Percentiles rank a stretch among this genome's conserved stretches.
Conservation (phyloP, 2,888 invertebrate species). For the Elysia crispata region DNA sequence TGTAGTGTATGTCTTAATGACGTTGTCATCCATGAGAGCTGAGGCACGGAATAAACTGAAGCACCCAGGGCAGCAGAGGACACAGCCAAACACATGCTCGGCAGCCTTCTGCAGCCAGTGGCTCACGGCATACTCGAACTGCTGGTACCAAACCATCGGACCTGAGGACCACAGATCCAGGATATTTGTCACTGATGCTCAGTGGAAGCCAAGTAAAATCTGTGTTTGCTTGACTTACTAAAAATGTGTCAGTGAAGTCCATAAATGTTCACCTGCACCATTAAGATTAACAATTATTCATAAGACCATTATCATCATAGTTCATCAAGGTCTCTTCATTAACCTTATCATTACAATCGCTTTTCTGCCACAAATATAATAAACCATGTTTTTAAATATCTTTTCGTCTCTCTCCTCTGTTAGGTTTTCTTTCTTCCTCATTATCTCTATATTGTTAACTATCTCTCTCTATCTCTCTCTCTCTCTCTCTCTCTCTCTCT, state of each 20-base stretch:
- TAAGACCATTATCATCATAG: too few species aligned
- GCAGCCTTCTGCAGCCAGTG: slow-evolving; percentile 99
- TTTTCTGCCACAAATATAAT: too few species aligned
- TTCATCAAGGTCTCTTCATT: too few species aligned
- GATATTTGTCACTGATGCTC: too few species aligned
- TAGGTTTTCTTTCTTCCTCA: not conserved
- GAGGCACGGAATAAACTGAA: slow-evolving; percentile 93
- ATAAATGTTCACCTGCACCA: too few species aligned
- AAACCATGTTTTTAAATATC: not conserved
- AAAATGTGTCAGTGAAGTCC: too few species aligned
- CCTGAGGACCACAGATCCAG: slow-evolving; percentile 79
- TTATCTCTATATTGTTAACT: not conserved
- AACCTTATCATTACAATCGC: too few species aligned
- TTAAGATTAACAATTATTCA: too few species aligned
- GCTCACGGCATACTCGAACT: slow-evolving; percentile 99
- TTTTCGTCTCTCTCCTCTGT: not conserved
- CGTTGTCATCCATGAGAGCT: slow-evolving; percentile 92
- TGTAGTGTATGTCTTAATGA: slow-evolving; percentile 92
- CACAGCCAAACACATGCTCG: slow-evolving; percentile 99
- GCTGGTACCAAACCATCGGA: slow-evolving; percentile 99
- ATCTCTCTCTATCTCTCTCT: too few species aligned
- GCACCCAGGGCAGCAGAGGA: slow-evolving; percentile 93
- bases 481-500: too few species aligned
- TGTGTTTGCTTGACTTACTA: too few species aligned
- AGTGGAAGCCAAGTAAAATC: too few species aligned